These are phyloP conservation scores for Anastrepha ludens DNA, from an alignment of 1,140 invertebrate species.

Conservation along the genomic window DNA sequence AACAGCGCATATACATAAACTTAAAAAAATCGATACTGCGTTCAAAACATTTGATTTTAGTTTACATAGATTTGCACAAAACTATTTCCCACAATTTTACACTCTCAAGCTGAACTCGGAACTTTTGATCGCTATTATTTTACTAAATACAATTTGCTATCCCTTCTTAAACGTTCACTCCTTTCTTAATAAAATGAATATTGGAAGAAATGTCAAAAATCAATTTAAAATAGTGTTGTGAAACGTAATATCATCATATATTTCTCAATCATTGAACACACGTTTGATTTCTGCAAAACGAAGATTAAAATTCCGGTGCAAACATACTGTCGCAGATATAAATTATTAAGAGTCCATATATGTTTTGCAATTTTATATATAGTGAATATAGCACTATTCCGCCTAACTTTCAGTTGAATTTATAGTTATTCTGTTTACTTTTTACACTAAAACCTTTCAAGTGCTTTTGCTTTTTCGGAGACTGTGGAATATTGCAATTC, in stretches of 20 bases:
- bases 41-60: background rate
- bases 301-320: no score
- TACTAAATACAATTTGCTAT: slow-evolving; percentile 27
- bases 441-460: no score
- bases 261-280: background rate
- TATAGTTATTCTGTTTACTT: no score
- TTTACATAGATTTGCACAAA: background rate
- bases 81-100: background rate
- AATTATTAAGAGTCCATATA: no score
- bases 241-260: background rate
- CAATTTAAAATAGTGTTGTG: slow-evolving; percentile 21
- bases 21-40: slow-evolving; percentile 14
- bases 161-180: slow-evolving; percentile 19
- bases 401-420: no score
- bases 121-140: slow-evolving; percentile 11
- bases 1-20: background rate
- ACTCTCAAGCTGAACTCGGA: background rate
- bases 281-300: no score
- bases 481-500: no score
- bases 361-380: no score
- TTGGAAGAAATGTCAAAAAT: slow-evolving; percentile 38
- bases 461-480: no score
- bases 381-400: no score
- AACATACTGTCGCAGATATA: no score
- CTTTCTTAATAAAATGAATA: slow-evolving; percentile 4